Evolutionary conservation across 1,140 invertebrate genomes (phyloP).

Genomic region (Bacillus rossius): DNA sequence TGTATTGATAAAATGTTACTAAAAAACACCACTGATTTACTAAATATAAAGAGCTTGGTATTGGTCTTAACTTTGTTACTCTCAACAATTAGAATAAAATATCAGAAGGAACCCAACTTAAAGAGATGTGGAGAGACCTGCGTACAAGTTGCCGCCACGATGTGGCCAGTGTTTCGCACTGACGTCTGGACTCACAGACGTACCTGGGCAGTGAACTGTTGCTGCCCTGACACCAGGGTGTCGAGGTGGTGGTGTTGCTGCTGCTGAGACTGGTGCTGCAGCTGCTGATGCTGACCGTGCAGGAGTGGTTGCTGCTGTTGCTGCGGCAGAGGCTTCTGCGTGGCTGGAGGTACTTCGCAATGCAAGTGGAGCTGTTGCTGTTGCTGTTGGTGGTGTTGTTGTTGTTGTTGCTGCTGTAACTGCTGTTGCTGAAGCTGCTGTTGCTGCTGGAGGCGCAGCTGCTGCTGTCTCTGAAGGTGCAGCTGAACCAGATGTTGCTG

Average conservation of each 20-base stretch:
- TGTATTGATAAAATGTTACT: neutral
- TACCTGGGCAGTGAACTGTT: neutral
- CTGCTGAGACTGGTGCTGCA: neutral
- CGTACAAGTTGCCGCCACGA: too few relatives aligned
- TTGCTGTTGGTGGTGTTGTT: slow-evolving; percentile 22
- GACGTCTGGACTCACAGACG: too few relatives aligned
- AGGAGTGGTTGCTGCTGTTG: slow-evolving; percentile 22
- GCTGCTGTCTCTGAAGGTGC: slow-evolving; percentile 42
- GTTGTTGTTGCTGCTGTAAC: slow-evolving; percentile 28
- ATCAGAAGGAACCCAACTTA: too few relatives aligned
- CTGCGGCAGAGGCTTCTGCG: neutral
- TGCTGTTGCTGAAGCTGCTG: slow-evolving; percentile 41
- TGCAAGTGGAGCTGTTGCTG: neutral
- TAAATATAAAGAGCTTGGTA: too few relatives aligned
- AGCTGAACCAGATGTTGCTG: slow-evolving; percentile 21
- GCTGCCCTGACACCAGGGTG: neutral
- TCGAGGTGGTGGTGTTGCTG: neutral
- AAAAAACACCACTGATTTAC: too few relatives aligned
- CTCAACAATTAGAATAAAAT: too few relatives aligned
- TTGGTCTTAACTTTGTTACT: too few relatives aligned
- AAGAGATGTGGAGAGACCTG: too few relatives aligned
- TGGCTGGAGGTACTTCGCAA: neutral
- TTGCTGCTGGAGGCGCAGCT: slow-evolving; percentile 34
- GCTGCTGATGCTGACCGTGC: neutral
- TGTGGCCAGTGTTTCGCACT: too few relatives aligned